Base-by-base conservation (phyloP, 2,888 invertebrate species). In the Proisotoma minuta region DNA sequence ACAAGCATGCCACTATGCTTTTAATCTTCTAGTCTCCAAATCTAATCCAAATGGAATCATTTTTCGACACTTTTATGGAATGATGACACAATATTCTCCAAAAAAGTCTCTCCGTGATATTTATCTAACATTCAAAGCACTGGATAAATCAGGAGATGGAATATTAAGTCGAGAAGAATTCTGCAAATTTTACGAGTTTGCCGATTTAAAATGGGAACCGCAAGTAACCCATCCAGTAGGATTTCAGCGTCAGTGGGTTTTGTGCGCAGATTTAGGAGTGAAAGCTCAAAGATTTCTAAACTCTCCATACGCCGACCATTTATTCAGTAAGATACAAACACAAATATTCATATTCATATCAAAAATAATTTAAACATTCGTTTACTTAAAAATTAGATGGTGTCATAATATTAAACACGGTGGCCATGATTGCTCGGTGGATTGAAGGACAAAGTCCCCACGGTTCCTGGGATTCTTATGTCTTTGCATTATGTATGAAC, bases 1-100 rank as follows among this genome's bases (percentile, higher is more conserved):
- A 18, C 84, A 85, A 75, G 91, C 91, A 0, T 88, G 90, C 75
- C 85, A 88, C 47, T 84, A 87, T 75, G 89, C 91, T 1, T 92
- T 91, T 78, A 82, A 87, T 48, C 81, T 92, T 62, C 81, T 92
- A 18, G 88, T 91, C 65, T 89, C 89, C 26, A 85, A 87, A 66
- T 85, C 87, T 73, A 84, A 85, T 73, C 87, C 88, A 0, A 82
- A 83, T 48, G 82, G 84, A 49, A 75, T 81, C 26, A 75, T 76
- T 34, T 84, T 89, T 76, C 81, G 85, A 27, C 89, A 91, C 77
- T 92, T 91, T 77, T 83, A 85, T 49, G 91, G 43, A 0, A 80
- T 91, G 60, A 86, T 92, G 85, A 81, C 85, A 29, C 87, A 87
- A 76, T 89, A 87, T 75, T 83, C 85, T 29, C 89, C 90, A 5